Conservation (phyloP, 2,797 vertebrate genomes). For the Chrosomus eos region DNA sequence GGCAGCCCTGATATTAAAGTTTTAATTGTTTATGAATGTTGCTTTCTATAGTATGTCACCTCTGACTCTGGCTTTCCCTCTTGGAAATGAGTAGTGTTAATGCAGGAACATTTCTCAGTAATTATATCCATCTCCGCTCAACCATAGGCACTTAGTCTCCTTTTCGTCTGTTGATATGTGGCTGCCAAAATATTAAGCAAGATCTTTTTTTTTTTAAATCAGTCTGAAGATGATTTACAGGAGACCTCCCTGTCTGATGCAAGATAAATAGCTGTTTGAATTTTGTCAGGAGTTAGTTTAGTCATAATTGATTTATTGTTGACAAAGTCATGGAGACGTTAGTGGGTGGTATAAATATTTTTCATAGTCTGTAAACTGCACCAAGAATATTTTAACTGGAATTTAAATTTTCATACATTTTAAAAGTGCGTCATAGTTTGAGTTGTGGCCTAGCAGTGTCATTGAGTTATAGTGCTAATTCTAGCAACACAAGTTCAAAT, state of each 20-base stretch:
- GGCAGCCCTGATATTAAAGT: background rate
- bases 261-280: background rate
- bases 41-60: conserved; percentile 31
- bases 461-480: background rate
- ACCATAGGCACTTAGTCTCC: conserved; percentile 8
- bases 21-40: conserved; percentile 29
- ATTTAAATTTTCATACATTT: background rate
- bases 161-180: background rate
- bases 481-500: background rate
- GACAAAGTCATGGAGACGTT: background rate
- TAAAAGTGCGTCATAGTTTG: background rate
- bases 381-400: background rate
- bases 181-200: conserved; percentile 26
- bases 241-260: conserved; percentile 24
- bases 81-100: conserved; percentile 22
- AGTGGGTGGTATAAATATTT: conserved; percentile 19
- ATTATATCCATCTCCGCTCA: conserved; percentile 37
- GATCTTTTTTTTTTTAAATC: background rate
- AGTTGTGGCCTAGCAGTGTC: background rate
- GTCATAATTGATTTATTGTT: conserved; percentile 21
- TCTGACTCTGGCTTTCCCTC: conserved; percentile 11
- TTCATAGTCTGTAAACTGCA: background rate
- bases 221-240: background rate
- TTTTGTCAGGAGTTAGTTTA: conserved; percentile 4
- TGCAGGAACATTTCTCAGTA: conserved; percentile 35